These are phyloP conservation scores for Mythimna albipuncta DNA, from an alignment of 2,888 invertebrate species.

Conservation along the genomic window DNA sequence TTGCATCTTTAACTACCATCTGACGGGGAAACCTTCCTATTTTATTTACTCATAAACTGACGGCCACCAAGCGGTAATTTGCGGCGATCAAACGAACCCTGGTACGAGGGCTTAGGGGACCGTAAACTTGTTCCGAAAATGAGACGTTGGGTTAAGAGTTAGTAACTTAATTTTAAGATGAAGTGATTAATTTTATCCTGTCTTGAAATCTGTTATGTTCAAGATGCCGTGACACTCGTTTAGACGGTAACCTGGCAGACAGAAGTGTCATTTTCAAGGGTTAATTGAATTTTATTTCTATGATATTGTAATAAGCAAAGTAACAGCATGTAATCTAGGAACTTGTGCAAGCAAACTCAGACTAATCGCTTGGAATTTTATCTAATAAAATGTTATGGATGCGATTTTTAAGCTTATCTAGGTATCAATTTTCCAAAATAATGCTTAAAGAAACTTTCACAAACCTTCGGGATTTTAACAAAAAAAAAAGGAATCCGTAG, in stretches of 20 bases:
- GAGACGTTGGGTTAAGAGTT: slow-evolving; percentile 24
- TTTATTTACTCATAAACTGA: slow-evolving; percentile 56
- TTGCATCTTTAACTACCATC: slow-evolving; percentile 25
- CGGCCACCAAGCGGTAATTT: slow-evolving; percentile 39
- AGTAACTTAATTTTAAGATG: slow-evolving; percentile 33
- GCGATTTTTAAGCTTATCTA: too few relatives aligned
- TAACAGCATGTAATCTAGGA: too few relatives aligned
- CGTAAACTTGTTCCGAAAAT: slow-evolving; percentile 39
- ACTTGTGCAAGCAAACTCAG: too few relatives aligned
- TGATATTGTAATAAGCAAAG: too few relatives aligned
- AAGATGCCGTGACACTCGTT: background rate
- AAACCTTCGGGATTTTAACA: background rate
- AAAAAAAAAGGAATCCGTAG: background rate
- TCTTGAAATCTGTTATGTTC: slow-evolving; percentile 14
- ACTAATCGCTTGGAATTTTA: too few relatives aligned
- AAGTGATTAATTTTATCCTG: slow-evolving; percentile 28
- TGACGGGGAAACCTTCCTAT: slow-evolving; percentile 17
- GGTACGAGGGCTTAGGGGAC: slow-evolving; percentile 27
- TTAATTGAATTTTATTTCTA: background rate
- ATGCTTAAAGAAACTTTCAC: background rate
- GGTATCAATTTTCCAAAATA: too few relatives aligned
- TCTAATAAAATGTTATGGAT: too few relatives aligned
- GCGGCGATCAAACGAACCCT: slow-evolving; percentile 13
- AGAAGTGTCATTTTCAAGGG: background rate
- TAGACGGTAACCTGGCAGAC: background rate